A percentile compares a stretch with the other conserved stretches of the same genome.
These are phyloP conservation scores for Prosapia bicincta DNA, from an alignment of 2,888 invertebrate genomes.

Conservation along the genomic window DNA sequence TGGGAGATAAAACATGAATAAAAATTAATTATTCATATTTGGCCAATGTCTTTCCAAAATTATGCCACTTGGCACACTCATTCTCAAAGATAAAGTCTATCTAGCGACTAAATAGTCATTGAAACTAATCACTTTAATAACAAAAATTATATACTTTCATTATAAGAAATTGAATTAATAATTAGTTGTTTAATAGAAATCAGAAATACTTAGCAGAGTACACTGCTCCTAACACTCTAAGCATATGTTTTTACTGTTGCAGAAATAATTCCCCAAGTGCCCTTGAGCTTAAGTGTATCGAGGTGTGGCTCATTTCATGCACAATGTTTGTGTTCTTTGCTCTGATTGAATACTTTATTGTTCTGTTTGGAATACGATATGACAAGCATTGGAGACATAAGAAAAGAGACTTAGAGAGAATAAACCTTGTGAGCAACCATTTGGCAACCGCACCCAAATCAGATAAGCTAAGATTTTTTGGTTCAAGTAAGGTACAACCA, in stretches of 20 bases:
- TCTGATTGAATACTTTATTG: conserved; percentile 60
- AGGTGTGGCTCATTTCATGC: conserved; percentile 64
- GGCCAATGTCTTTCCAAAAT: no score
- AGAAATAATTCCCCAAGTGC: conserved; percentile 63
- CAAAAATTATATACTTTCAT: no score
- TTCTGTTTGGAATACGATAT: conserved; percentile 61
- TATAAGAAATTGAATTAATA: no score
- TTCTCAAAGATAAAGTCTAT: no score
- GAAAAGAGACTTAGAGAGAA: conserved; percentile 39
- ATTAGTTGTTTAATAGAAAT: no score
- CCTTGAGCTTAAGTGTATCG: conserved; percentile 60
- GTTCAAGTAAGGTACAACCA: conserved; percentile 22
- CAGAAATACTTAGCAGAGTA: no score
- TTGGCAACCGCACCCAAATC: conserved; percentile 5
- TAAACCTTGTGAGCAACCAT: conserved; percentile 46
- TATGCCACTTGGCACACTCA: no score
- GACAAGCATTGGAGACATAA: conserved; percentile 59
- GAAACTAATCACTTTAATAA: no score
- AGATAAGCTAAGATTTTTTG: conserved; percentile 10
- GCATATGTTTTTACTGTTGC: conserved; percentile 26
- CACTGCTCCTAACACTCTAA: neutral
- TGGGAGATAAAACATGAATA: no score
- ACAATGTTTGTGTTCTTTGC: conserved; percentile 62
- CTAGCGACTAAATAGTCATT: no score
- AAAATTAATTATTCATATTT: no score